Evolutionary conservation across 2,797 vertebrate species (phyloP).

Genomic region (Notoglanidium macrostoma): DNA sequence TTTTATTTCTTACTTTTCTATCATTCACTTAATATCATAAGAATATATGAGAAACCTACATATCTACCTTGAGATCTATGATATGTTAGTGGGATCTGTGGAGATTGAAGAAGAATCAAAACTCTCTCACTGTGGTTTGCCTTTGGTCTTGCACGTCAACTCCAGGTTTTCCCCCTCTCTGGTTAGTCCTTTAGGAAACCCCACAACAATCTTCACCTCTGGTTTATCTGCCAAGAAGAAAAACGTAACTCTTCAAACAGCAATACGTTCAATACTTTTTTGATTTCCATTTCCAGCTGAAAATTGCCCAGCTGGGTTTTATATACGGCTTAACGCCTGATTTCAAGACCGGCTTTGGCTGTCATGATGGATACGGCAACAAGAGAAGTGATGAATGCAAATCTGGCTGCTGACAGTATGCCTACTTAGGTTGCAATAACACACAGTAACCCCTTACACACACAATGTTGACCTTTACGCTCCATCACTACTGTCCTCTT

Average conservation of each 20-base stretch:
- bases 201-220: slow-evolving; percentile 91
- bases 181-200: slow-evolving; percentile 89
- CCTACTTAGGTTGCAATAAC: neutral
- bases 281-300: slow-evolving; percentile 36
- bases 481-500: slow-evolving; percentile 57
- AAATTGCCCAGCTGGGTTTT: slow-evolving; percentile 28
- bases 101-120: neutral
- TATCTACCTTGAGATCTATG: neutral
- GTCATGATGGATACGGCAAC: slow-evolving; percentile 30
- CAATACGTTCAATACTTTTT: slow-evolving; percentile 33
- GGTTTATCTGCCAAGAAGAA: slow-evolving; percentile 86
- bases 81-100: neutral
- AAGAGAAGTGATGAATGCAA: slow-evolving; percentile 3
- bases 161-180: slow-evolving; percentile 95
- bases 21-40: neutral
- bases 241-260: slow-evolving; percentile 40
- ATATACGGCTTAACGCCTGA: slow-evolving; percentile 46
- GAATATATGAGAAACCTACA: neutral
- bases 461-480: slow-evolving; percentile 59
- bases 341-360: slow-evolving; percentile 31
- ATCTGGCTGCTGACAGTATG: neutral
- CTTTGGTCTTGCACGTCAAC: slow-evolving; percentile 87
- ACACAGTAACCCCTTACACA: neutral
- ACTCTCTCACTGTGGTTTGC: slow-evolving; percentile 88
- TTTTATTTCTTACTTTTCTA: neutral